Base-by-base conservation (phyloP, 1,140 invertebrate genomes). In the Philopotamus ludificatus region DNA sequence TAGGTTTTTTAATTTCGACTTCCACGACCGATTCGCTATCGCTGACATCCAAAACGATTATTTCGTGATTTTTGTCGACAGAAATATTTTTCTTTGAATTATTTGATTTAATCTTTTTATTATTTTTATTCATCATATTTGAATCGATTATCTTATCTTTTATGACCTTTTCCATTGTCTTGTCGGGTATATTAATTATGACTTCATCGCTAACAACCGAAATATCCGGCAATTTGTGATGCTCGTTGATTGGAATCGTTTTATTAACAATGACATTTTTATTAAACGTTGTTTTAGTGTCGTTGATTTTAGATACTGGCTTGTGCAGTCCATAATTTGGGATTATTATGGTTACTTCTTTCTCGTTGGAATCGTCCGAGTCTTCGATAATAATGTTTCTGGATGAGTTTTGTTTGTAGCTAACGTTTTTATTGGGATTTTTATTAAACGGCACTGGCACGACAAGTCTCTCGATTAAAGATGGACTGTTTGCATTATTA, bases 1-100 rank as follows among this genome's bases (percentile, higher is more conserved):
- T 74, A 28, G 77, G 75, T 39, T 76, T 65, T 41, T 77, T 77
- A 28, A 80, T 65, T 23, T 71, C 73, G 10, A 80, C 73, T 70
- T 79, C 79, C 64, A 81, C 70, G 16, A 80, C 78, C 20, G 63
- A 65, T 66, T 80, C 79, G 73, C 79, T 77, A 54, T 81, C 79
- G 72, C 62, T 65, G 39, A 50, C 62, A 0, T 67, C 58, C 21
- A 70, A 23, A 25, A 23, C 44, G 28, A 70, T 66, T 53, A 58
- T 50, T 49, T 54, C 44, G 44, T 54, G 8, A n/a, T 28, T 26
- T 12, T 25, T 16, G 10, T 26, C 10, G 1, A 23, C 20, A 9
- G 44, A 49, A 15, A 50, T n/a, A 18, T 62, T 49, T 34, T 25
- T 49, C 7, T 26, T 50, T 9, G 3, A 39, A 25, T 62, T 60